Evolutionary conservation across 64 coral and sea anemone species (phyloP).

Genomic region (Stylophora pistillata): DNA sequence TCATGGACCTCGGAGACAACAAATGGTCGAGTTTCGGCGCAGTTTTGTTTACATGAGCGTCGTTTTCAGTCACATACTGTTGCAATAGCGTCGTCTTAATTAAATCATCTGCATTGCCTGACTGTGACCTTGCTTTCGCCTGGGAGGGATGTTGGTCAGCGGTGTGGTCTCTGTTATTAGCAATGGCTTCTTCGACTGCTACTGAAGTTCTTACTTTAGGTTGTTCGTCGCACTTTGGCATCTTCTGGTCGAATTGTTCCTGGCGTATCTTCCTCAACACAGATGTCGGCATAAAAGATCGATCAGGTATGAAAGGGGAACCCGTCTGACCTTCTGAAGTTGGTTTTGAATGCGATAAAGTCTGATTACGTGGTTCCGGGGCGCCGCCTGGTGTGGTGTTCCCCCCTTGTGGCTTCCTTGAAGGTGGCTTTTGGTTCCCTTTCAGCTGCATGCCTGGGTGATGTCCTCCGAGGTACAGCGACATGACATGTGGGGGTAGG

Average conservation of each 20-base stretch:
- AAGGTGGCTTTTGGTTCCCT: not conserved
- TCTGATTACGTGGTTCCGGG: not conserved
- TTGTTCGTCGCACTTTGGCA: slow-evolving; percentile 18
- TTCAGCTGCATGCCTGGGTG: not conserved
- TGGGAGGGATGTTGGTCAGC: not conserved
- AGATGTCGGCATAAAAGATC: slow-evolving; percentile 64
- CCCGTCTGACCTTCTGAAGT: not conserved
- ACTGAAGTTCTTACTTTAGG: not conserved
- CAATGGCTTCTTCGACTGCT: not conserved
- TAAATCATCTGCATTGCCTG: not conserved
- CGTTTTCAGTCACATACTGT: not conserved
- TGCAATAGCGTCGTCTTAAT: not conserved
- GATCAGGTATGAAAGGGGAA: slow-evolving; percentile 22
- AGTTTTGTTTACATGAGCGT: not conserved
- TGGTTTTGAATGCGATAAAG: not conserved
- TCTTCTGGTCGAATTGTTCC: slow-evolving; percentile 62
- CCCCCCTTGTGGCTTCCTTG: not conserved
- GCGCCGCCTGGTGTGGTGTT: not conserved
- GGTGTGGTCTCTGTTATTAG: not conserved
- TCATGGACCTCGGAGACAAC: not conserved
- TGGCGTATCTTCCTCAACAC: slow-evolving; percentile 61
- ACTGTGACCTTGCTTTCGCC: not conserved
- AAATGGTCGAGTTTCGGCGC: not conserved
- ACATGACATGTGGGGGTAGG: not conserved
- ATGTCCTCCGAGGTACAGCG: not conserved